phyloP scores from a whole-genome alignment of 2,888 invertebrate species.

The Arenicola marina region DNA sequence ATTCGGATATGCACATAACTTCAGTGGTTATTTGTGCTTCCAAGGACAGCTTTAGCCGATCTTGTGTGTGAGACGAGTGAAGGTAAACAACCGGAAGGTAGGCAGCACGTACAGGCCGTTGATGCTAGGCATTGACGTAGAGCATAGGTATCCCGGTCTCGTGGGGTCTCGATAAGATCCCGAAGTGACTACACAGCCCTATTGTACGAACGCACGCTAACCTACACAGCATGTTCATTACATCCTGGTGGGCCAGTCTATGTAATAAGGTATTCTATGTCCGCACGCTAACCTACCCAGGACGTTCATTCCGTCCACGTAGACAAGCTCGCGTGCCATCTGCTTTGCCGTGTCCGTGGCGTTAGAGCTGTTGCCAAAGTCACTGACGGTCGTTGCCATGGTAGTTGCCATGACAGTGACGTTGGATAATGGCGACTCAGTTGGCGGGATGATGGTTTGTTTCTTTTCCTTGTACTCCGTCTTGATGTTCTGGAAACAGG shows the following conservation, averaged over 20 bases:
- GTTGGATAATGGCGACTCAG: background rate
- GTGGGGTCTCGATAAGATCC: no score
- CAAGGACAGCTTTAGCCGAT: no score
- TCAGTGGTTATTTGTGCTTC: no score
- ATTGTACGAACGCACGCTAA: background rate
- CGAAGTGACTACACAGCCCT: no score
- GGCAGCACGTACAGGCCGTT: no score
- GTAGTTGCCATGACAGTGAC: background rate
- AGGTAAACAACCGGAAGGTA: no score
- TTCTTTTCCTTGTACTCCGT: slow-evolving; percentile 61
- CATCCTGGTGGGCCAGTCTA: no score
- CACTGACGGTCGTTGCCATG: slow-evolving; percentile 1
- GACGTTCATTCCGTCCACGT: slow-evolving; percentile 70
- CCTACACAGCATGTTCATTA: slow-evolving; percentile 14
- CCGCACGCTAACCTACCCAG: slow-evolving; percentile 67
- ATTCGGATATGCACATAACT: no score
- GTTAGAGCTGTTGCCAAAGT: slow-evolving; percentile 10
- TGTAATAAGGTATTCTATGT: no score
- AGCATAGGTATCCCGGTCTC: no score
- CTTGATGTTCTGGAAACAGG: slow-evolving; percentile 67
- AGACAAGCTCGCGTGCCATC: slow-evolving; percentile 24
- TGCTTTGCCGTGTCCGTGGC: slow-evolving; percentile 19
- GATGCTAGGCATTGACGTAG: no score
- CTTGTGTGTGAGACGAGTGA: no score
- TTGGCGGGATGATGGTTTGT: slow-evolving; percentile 4